Evolutionary conservation across 2,113 vertebrate species (phyloP), one percentile per base, ranked within the genome.

Genomic region (Hypomesus transpacificus): DNA sequence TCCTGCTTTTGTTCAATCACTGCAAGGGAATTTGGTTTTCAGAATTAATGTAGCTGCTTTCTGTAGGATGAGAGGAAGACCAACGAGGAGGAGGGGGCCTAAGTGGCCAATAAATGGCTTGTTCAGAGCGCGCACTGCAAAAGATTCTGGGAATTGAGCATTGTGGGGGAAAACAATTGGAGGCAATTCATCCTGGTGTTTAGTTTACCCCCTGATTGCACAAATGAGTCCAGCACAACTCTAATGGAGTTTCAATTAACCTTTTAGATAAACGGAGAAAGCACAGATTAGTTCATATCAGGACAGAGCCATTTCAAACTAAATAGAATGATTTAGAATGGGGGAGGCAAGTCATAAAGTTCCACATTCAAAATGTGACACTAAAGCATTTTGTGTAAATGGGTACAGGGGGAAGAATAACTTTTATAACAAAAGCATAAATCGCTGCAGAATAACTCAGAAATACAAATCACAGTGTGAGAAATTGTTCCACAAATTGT

Each of bases 1-100:
- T 14, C 60, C 22, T 54, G 14, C n/a, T 73, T 68, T 58, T 68
- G 22, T 74, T 77, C 28, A 59, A 69, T 75, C 69, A 69, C 76
- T 18, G 60, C 62, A 21, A 9, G 56, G 56, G 57, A 58, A 22
- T 58, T 58, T 58, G 57, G n/a, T 58, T 58, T 58, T 58, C 57
- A 58, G 57, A 22, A 58, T 58, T 58, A 1, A 58, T 58, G 21
- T 58, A 58, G 57, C 22, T 7, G n/a, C n/a, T 58, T 58, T 21
- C 57, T 22, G 56, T 57, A 21, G 56, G 20, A 58, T 22, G 20
- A 58, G 57, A 22, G 57, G 17, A 22, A 58, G 20, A 58, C 20
- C 9, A 58, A 54, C 60, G n/a, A 39, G 13, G 71, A 77, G 66
- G 34, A 78, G 64, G 64, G 3, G 24, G 77, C 22, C 28, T 75